A percentile compares a stretch with the other conserved stretches of the same genome.
Evolutionary conservation across 2,113 vertebrate genomes (phyloP).

Genomic region (Ammodytes marinus): DNA sequence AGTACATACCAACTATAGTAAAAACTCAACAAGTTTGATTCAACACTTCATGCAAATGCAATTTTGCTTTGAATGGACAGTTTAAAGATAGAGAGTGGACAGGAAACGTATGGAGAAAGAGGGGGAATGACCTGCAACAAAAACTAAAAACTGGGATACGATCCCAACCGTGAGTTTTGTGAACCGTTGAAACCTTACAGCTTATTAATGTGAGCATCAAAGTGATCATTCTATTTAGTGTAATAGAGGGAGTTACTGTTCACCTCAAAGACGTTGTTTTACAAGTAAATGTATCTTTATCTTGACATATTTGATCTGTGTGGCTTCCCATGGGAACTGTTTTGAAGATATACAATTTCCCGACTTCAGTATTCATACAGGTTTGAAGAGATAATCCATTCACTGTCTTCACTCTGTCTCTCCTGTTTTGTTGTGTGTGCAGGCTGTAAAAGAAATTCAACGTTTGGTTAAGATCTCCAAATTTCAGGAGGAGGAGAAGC

Average conservation of each 20-base stretch:
- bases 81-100: too few species aligned
- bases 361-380: not conserved
- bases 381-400: not conserved
- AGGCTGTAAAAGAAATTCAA: constrained; percentile 91
- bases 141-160: too few species aligned
- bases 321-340: not conserved
- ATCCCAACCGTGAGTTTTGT: too few species aligned
- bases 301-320: not conserved
- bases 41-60: too few species aligned
- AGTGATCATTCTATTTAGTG: not conserved
- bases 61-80: too few species aligned
- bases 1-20: too few species aligned
- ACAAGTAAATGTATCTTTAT: not conserved
- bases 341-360: not conserved
- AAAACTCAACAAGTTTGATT: too few species aligned
- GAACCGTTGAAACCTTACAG: too few species aligned
- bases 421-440: constrained; percentile 19
- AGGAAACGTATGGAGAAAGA: too few species aligned
- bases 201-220: not conserved
- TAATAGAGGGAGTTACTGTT: not conserved
- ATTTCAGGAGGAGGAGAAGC: constrained; percentile 86
- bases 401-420: not conserved
- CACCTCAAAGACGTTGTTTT: not conserved
- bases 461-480: constrained; percentile 84
- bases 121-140: too few species aligned